phyloP scores from a whole-genome alignment of 2,888 invertebrate genomes.

The Campoletis raptor region DNA sequence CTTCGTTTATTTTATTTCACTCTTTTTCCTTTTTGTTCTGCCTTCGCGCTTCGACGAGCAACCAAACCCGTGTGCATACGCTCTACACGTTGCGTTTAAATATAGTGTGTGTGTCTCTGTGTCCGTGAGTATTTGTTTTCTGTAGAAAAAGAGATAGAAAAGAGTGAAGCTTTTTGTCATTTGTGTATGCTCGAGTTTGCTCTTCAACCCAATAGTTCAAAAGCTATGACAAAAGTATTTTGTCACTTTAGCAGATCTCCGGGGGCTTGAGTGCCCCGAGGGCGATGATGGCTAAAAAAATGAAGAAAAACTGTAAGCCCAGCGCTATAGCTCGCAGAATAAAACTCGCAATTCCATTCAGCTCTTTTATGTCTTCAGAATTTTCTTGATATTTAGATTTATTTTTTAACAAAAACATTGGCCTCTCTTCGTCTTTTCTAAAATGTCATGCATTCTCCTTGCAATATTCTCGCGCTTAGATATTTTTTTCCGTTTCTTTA shows the following conservation, averaged over 20 bases:
- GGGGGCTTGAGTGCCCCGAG: slow-evolving; percentile 68
- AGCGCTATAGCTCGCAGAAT: background rate
- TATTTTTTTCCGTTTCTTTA: background rate
- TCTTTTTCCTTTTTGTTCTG: slow-evolving; percentile 23
- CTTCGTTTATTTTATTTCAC: slow-evolving; percentile 42
- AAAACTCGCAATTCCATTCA: slow-evolving; percentile 29
- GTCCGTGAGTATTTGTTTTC: background rate
- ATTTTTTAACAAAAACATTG: background rate
- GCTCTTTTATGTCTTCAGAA: background rate
- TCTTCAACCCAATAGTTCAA: slow-evolving; percentile 38
- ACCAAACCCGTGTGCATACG: slow-evolving; percentile 38
- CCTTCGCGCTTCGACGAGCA: slow-evolving; percentile 51
- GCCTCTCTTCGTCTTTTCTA: background rate
- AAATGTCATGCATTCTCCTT: slow-evolving; percentile 12
- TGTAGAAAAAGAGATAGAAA: background rate
- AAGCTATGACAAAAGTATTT: slow-evolving; percentile 78
- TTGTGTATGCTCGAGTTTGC: slow-evolving; percentile 38
- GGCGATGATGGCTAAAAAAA: slow-evolving; percentile 1
- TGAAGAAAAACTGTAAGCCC: slow-evolving; percentile 47
- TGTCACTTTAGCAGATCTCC: slow-evolving; percentile 76
- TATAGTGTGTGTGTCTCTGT: slow-evolving; percentile 11
- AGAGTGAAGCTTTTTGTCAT: slow-evolving; percentile 12
- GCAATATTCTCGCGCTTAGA: background rate
- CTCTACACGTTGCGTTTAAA: slow-evolving; percentile 62
- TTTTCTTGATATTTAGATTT: background rate